A percentile compares a stretch with the other conserved stretches of the same genome.
Evolutionary conservation across 2,888 invertebrate species (phyloP).

Genomic region (Pherbina coryleti): DNA sequence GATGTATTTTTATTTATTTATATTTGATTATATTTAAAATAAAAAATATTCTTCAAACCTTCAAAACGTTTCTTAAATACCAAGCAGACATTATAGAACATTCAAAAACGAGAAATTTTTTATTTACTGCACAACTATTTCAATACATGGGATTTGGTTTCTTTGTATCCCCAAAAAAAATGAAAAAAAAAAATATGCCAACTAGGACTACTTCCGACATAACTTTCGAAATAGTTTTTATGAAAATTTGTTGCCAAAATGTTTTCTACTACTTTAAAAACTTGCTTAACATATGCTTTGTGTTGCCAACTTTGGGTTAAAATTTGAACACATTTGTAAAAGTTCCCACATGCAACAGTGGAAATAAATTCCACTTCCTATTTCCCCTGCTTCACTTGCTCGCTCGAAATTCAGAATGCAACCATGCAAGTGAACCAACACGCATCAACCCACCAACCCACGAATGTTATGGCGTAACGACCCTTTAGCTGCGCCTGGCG

Average conservation of each 20-base stretch:
- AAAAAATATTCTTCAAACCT: too few relatives aligned
- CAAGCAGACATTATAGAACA: too few relatives aligned
- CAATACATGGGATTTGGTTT: too few relatives aligned
- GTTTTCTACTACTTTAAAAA: neutral
- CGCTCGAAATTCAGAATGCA: neutral
- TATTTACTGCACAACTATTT: too few relatives aligned
- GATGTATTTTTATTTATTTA: too few relatives aligned
- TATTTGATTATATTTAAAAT: too few relatives aligned
- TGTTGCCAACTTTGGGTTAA: conserved; percentile 11
- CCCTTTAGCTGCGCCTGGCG: neutral
- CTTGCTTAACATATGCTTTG: neutral
- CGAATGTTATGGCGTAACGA: neutral
- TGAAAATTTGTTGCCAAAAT: conserved; percentile 10
- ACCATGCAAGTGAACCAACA: neutral
- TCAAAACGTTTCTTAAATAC: too few relatives aligned
- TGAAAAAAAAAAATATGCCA: too few relatives aligned
- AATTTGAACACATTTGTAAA: conserved; percentile 13
- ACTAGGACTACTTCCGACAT: too few relatives aligned
- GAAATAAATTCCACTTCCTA: conserved; percentile 13
- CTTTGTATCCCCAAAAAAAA: too few relatives aligned
- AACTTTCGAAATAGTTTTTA: neutral
- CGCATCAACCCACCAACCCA: neutral
- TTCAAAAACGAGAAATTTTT: too few relatives aligned
- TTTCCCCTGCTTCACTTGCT: neutral
- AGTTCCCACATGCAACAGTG: conserved; percentile 20